A percentile compares a stretch with the other conserved stretches of the same genome.
phyloP scores from a whole-genome alignment of 1,140 invertebrate genomes.

The Procambarus clarkii region DNA sequence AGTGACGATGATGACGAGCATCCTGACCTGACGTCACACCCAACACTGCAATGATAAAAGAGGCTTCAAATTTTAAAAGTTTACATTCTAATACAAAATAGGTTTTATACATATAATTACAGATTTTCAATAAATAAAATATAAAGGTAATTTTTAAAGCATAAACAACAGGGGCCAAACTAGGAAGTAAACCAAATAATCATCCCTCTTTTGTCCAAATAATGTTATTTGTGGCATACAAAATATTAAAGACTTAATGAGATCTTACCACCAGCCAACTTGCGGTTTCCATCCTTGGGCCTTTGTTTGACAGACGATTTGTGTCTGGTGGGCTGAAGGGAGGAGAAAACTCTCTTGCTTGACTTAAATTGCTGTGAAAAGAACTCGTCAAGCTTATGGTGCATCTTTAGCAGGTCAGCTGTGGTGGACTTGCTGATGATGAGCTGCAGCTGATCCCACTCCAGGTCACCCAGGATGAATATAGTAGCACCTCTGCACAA shows the following conservation, averaged over 20 bases:
- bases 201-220: too few relatives aligned
- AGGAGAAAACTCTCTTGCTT: conserved; percentile 91
- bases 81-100: too few relatives aligned
- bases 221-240: too few relatives aligned
- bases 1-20: conserved; percentile 89
- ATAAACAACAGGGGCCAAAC: too few relatives aligned
- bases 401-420: conserved; percentile 96
- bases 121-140: too few relatives aligned
- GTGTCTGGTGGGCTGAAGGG: conserved; percentile 80
- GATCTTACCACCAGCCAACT: conserved; percentile 49
- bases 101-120: too few relatives aligned
- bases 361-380: conserved; percentile 96
- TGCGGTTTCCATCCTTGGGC: conserved; percentile 58
- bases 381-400: conserved; percentile 96
- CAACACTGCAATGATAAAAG: conserved; percentile 35
- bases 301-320: conserved; percentile 72
- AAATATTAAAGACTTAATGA: too few relatives aligned
- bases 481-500: conserved; percentile 87
- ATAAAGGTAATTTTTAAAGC: too few relatives aligned
- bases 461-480: conserved; percentile 93
- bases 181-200: too few relatives aligned
- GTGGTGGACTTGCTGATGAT: conserved; percentile 98
- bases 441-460: conserved; percentile 96
- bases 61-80: too few relatives aligned
- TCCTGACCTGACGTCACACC: conserved; percentile 69